Evolutionary conservation across 2,888 invertebrate species (phyloP).

Genomic region (Rambutsinella grinnellia): DNA sequence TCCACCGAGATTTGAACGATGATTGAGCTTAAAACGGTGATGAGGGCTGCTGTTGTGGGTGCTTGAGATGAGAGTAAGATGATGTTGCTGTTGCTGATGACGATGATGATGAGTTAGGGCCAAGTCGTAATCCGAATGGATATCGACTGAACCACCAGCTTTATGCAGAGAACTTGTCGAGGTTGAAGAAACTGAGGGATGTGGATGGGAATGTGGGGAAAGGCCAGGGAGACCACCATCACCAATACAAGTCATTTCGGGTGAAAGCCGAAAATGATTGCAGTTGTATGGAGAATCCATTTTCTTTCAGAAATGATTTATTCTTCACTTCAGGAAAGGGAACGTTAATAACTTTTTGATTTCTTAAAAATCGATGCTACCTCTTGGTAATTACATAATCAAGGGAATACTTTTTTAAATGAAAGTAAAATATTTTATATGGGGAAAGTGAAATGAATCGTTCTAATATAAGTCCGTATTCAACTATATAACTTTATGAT

Average conservation of each 20-base stretch:
- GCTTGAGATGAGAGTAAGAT: constrained; percentile 34
- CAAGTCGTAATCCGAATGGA: constrained; percentile 49
- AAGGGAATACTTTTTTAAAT: no score
- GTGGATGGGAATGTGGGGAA: constrained; percentile 36
- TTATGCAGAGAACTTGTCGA: constrained; percentile 44
- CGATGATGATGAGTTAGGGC: constrained; percentile 44
- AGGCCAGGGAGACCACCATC: constrained; percentile 15
- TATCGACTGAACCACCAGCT: constrained; percentile 46
- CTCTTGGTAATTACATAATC: no score
- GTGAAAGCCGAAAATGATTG: constrained; percentile 50
- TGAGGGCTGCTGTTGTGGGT: constrained; percentile 26
- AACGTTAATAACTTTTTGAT: no score
- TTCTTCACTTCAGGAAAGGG: no score
- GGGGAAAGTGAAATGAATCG: no score
- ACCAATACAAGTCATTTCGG: constrained; percentile 39
- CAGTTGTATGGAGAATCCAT: constrained; percentile 49
- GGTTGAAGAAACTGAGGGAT: constrained; percentile 41
- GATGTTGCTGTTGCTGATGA: constrained; percentile 39
- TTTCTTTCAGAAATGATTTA: not conserved
- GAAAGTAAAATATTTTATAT: no score
- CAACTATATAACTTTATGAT: no score
- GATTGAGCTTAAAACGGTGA: constrained; percentile 29
- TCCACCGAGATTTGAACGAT: constrained; percentile 35
- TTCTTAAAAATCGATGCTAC: no score
- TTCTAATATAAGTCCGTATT: no score